These are phyloP conservation scores for Diadromus collaris DNA, from an alignment of 2,888 invertebrate species.

Conservation along the genomic window DNA sequence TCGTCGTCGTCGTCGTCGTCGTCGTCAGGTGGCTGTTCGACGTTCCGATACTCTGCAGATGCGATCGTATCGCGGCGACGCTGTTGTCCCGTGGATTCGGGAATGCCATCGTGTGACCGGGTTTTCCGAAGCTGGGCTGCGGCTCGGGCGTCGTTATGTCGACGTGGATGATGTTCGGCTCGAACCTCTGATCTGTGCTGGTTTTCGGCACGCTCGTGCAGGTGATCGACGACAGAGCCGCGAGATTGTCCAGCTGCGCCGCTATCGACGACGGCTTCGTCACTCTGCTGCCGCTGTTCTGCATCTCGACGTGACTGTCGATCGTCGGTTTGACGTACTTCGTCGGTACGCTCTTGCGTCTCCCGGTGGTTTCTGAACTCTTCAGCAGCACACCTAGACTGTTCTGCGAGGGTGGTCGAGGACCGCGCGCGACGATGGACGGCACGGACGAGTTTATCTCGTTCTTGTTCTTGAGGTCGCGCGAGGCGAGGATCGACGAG, in stretches of 20 bases:
- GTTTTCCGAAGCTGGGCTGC: conserved; percentile 11
- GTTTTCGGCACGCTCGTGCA: conserved; percentile 10
- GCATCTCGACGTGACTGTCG: conserved; percentile 15
- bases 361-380: conserved; percentile 35
- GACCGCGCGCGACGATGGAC: conserved; percentile 13
- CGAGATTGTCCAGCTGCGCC: conserved; percentile 57
- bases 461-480: conserved; percentile 20
- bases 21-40: conserved; percentile 46
- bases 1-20: conserved; percentile 36
- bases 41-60: conserved; percentile 48
- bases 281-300: conserved; percentile 16
- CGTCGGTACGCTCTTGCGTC: conserved; percentile 60
- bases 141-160: conserved; percentile 35
- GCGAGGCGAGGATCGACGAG: not conserved
- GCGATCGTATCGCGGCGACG: conserved; percentile 43
- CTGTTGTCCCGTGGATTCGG: conserved; percentile 39
- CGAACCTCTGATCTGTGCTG: conserved; percentile 23
- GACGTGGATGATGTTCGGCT: conserved; percentile 21
- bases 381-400: conserved; percentile 34
- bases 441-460: conserved; percentile 1
- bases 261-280: conserved; percentile 61
- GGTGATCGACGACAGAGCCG: conserved; percentile 21
- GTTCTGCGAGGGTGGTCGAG: conserved; percentile 33
- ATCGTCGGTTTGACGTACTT: conserved; percentile 51
- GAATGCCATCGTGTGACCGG: not conserved